Percentiles rank a stretch among this genome's conserved stretches.
Evolutionary conservation across 2,797 vertebrate species (phyloP).

Genomic region (Capromys pilorides): DNA sequence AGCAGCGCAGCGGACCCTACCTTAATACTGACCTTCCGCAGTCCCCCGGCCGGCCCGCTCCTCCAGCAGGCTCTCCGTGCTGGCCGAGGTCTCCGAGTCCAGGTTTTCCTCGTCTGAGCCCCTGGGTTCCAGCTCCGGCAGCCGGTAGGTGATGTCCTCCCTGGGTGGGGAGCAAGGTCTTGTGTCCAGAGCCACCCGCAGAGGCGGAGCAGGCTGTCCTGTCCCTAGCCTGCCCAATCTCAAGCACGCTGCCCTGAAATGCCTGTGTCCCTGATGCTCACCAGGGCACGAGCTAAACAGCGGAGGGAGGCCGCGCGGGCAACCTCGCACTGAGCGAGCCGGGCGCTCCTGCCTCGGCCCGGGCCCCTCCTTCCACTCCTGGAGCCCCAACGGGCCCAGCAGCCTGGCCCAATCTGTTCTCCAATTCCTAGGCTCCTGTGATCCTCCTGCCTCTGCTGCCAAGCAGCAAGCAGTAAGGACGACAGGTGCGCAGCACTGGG

Average conservation of each 20-base stretch:
- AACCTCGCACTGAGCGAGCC: not conserved
- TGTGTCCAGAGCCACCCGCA: not conserved
- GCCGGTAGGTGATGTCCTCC: slow-evolving; percentile 95
- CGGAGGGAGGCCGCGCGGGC: not conserved
- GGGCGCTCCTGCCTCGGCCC: not conserved
- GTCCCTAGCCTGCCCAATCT: too few relatives aligned
- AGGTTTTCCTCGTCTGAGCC: slow-evolving; percentile 97
- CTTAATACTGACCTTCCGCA: slow-evolving; percentile 94
- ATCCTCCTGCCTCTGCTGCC: not conserved
- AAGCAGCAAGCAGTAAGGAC: not conserved
- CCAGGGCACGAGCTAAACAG: not conserved
- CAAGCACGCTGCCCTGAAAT: not conserved
- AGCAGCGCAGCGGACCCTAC: slow-evolving; percentile 80
- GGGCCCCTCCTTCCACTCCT: not conserved
- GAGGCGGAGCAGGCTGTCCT: not conserved
- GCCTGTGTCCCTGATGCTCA: not conserved
- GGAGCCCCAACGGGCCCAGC: not conserved
- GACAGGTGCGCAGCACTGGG: not conserved
- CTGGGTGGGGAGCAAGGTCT: slow-evolving; percentile 85
- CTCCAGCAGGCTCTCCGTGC: slow-evolving; percentile 96
- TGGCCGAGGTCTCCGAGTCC: slow-evolving; percentile 95
- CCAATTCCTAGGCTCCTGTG: not conserved
- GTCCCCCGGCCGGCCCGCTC: slow-evolving; percentile 88
- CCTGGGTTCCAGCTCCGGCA: slow-evolving; percentile 96
- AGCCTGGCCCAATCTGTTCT: not conserved